Evolutionary conservation across 2,888 invertebrate species (phyloP).

Genomic region (Leptinotarsa juncta): DNA sequence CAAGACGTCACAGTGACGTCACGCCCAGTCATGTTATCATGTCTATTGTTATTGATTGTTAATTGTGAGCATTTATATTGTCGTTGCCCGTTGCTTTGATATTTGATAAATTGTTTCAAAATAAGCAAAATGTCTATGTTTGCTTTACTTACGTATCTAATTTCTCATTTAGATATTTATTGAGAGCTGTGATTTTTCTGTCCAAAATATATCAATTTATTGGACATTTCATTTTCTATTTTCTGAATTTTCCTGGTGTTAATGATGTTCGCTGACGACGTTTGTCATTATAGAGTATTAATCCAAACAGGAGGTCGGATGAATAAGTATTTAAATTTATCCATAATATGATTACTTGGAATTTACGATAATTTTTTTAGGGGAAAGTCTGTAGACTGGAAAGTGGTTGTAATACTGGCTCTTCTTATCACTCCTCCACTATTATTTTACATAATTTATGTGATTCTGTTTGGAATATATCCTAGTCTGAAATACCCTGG

Average conservation of each 20-base stretch:
- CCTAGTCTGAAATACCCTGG: constrained; percentile 51
- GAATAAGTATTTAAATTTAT: constrained; percentile 23
- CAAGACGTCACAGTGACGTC: too few species aligned
- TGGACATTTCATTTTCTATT: too few species aligned
- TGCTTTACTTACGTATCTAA: too few species aligned
- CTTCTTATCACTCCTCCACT: constrained; percentile 51
- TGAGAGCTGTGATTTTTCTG: too few species aligned
- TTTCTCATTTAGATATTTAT: too few species aligned
- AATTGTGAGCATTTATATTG: too few species aligned
- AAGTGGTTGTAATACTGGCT: constrained; percentile 47
- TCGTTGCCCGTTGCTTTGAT: neutral
- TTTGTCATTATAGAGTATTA: constrained; percentile 33
- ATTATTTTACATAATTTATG: constrained; percentile 52
- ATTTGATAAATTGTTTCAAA: too few species aligned
- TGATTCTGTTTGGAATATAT: constrained; percentile 51
- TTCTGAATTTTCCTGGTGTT: neutral
- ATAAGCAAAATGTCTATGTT: too few species aligned
- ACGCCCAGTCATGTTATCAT: too few species aligned
- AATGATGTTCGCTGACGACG: constrained; percentile 32
- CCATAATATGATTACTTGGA: neutral
- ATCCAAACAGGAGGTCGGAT: constrained; percentile 23
- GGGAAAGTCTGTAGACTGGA: constrained; percentile 47
- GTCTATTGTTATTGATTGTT: neutral
- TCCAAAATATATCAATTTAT: too few species aligned
- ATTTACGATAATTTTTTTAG: constrained; percentile 30